Conservation (phyloP, 2,888 invertebrate genomes). For the Coenonympha glycerion region DNA sequence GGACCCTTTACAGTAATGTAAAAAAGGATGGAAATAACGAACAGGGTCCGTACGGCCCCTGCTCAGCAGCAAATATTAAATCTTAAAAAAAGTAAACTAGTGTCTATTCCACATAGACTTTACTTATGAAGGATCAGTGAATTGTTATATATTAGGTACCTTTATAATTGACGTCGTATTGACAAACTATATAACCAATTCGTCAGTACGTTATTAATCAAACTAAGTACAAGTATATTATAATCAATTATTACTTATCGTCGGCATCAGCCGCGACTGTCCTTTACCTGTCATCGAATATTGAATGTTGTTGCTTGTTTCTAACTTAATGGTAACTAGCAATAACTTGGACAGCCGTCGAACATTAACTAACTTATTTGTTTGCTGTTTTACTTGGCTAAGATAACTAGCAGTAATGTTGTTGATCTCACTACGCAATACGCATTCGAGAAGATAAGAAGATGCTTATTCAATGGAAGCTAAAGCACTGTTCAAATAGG, state of each 20-base stretch:
- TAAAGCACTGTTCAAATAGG: too few species aligned
- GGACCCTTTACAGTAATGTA: too few species aligned
- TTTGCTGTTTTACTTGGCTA: constrained; percentile 3
- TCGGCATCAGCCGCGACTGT: constrained; percentile 9
- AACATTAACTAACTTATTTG: constrained; percentile 14
- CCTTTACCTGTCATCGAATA: constrained; percentile 27
- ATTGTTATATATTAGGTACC: too few species aligned
- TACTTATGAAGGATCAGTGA: too few species aligned
- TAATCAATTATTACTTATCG: constrained; percentile 17
- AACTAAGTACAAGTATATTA: constrained; percentile 21
- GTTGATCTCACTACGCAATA: too few species aligned
- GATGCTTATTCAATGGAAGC: too few species aligned
- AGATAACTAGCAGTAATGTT: constrained; percentile 6
- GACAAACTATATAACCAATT: not conserved
- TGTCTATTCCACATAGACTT: too few species aligned
- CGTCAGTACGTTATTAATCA: constrained; percentile 20
- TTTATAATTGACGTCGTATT: not conserved
- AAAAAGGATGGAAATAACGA: too few species aligned
- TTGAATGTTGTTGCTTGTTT: constrained; percentile 25
- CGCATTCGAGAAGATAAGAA: too few species aligned
- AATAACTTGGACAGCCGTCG: constrained; percentile 13
- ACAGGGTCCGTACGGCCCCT: too few species aligned
- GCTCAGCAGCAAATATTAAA: too few species aligned
- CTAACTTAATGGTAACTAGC: constrained; percentile 21
- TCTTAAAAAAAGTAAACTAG: too few species aligned